Evolutionary conservation across 2,113 vertebrate species (phyloP), one percentile per base, ranked within the genome.

Genomic region (Pseudorectes ferrugineus): DNA sequence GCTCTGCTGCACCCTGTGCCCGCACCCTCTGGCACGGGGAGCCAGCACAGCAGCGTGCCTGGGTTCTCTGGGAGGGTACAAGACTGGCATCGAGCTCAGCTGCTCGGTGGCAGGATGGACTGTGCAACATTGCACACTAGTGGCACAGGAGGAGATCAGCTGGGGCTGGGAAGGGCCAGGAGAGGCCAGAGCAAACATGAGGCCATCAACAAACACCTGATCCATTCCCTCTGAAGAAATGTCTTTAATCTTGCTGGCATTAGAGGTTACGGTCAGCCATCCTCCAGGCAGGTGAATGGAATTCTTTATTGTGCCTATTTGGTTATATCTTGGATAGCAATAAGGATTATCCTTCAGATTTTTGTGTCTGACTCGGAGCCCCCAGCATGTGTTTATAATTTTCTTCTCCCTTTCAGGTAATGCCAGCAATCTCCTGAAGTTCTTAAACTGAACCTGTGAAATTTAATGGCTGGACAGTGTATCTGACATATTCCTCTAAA

Each of bases 361-460:
- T 78, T 85, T 91, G 87, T 85, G 61, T 72, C 89, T 92, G 74
- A 11, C 87, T 91, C 1, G 0, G 75, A 96, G 92, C 84, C 74
- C 62, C 46, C 55, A 38, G 28, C 95, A 96, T 29, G 22, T 97
- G 95, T 65, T 96, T 93, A 15, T 88, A 11, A 95, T 96, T 94
- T 93, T 88, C 93, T 43, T 94, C 87, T 82, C 46, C 75, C 89
- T 96, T 97, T 97, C 81, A 96, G 95, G 89, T 88, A 70, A 67
- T 95, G 93, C 94, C 96, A 97, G 72, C 89, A 94, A 92, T 93
- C 82, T 96, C 85, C 92, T 74, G 85, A 89, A 83, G 92, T 88
- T 76, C 85, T 95, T 85, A 73, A 95, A 62, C 36, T 40, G 63
- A 94, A 96, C 87, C 85, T 93, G 95, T 94, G 92, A 95, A 92